Evolutionary conservation across 2,797 vertebrate genomes (phyloP), one percentile per base, ranked within the genome.

Genomic region (Tympanoctomys barrerae): DNA sequence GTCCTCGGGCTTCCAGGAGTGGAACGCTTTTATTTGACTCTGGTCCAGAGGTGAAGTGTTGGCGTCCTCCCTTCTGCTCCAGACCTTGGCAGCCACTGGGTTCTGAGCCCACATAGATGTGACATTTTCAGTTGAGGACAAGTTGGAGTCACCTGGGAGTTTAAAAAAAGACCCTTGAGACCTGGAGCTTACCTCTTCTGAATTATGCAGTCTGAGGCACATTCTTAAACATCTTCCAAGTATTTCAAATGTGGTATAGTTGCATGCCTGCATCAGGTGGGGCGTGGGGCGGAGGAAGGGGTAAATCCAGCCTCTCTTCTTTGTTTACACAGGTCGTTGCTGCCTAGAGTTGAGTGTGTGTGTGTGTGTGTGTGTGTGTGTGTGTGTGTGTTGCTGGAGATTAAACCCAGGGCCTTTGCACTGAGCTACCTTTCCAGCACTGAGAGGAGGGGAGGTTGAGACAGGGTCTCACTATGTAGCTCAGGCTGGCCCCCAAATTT

Each of bases 1-100:
- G 92, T 71, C 42, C 46, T 85, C 92, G 89, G 94, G 11, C 59
- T 61, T 95, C 71, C 71, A 2, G 88, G 90, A 61, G 22, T 11
- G 18, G 10, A 89, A 54, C 3, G 80, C 16, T 33, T 85, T 54
- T 86, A 84, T 80, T 87, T 87, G 93, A 64, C 9, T 36, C 14
- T 18, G 66, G 42, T 70, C 24, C 22, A 33, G 36, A 87, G 16
- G 64, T 31, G n/a, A 64, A 39, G 59, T 66, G 13, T 19, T 46
- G 66, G 79, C 64, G 80, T 3, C 12, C 3, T 83, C 10, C 49
- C 31, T 88, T 61, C 52, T 21, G 24, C 87, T 26, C 24, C 11
- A 31, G 28, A 28, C 8, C 10, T 16, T 28, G 18, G 57, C 33
- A 70, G 84, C 24, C 31, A 6, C 1, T 87, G n/a, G 21, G 57